These are phyloP conservation scores for Galerucella nymphaeae DNA, from an alignment of 2,888 invertebrate species.

Conservation along the genomic window DNA sequence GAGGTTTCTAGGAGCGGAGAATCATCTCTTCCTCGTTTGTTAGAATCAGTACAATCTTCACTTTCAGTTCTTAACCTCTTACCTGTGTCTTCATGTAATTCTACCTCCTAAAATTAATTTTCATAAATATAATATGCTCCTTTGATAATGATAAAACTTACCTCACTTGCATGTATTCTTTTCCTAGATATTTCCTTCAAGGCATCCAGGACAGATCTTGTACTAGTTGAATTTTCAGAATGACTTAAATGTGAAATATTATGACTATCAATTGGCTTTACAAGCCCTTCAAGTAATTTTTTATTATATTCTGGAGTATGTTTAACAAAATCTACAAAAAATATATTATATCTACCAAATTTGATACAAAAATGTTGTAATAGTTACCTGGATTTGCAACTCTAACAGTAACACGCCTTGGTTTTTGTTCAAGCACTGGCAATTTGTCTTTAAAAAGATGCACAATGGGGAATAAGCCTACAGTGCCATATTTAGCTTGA, in stretches of 20 bases:
- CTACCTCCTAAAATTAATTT: conserved; percentile 48
- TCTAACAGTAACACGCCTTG: conserved; percentile 57
- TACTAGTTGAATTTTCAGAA: conserved; percentile 47
- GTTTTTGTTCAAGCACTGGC: conserved; percentile 57
- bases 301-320: conserved; percentile 52
- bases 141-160: conserved; percentile 36
- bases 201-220: conserved; percentile 69
- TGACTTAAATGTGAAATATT: conserved; percentile 11
- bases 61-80: conserved; percentile 54
- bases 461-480: conserved; percentile 66
- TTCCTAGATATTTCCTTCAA: conserved; percentile 70
- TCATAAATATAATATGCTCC: not conserved
- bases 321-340: conserved; percentile 48
- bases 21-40: conserved; percentile 50
- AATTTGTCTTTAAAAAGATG: conserved; percentile 65
- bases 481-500: conserved; percentile 63
- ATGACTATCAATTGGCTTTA: conserved; percentile 41
- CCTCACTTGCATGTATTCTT: conserved; percentile 67
- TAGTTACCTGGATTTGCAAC: conserved; percentile 45
- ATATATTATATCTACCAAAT: not conserved
- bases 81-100: conserved; percentile 50
- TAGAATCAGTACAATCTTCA: conserved; percentile 42
- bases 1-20: conserved; percentile 42
- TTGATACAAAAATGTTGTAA: not conserved
- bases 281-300: conserved; percentile 51